Conservation (phyloP, 1,140 invertebrate genomes). For the Gryon sp. region DNA sequence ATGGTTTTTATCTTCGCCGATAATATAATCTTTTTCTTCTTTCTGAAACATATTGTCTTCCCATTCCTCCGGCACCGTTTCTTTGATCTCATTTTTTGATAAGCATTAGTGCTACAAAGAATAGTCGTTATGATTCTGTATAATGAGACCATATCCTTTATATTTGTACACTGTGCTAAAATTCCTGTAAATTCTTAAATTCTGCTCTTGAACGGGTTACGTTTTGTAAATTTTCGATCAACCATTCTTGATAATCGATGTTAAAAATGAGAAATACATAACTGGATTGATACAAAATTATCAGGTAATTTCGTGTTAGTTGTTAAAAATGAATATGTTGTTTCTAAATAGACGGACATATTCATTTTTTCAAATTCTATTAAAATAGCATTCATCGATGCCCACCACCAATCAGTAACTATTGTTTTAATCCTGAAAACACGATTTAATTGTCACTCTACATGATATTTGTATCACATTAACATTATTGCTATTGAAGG, state of each 20-base stretch:
- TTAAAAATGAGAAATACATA: not conserved
- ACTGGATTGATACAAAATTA: not conserved
- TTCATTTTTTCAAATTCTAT: not conserved
- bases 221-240: not conserved
- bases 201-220: not conserved
- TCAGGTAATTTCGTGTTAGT: not conserved
- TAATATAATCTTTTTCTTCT: too few relatives aligned
- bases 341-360: not conserved
- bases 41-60: too few relatives aligned
- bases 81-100: too few relatives aligned
- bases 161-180: not conserved
- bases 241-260: not conserved
- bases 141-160: not conserved
- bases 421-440: not conserved
- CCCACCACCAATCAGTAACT: not conserved
- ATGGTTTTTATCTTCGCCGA: too few relatives aligned
- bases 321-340: not conserved
- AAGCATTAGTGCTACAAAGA: not conserved
- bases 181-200: not conserved
- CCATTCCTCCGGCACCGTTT: too few relatives aligned
- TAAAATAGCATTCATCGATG: not conserved
- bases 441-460: not conserved
- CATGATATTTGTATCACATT: not conserved
- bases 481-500: not conserved
- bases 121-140: not conserved